Evolutionary conservation across 2,113 vertebrate species (phyloP).

Genomic region (Gnathonemus longibarbis): DNA sequence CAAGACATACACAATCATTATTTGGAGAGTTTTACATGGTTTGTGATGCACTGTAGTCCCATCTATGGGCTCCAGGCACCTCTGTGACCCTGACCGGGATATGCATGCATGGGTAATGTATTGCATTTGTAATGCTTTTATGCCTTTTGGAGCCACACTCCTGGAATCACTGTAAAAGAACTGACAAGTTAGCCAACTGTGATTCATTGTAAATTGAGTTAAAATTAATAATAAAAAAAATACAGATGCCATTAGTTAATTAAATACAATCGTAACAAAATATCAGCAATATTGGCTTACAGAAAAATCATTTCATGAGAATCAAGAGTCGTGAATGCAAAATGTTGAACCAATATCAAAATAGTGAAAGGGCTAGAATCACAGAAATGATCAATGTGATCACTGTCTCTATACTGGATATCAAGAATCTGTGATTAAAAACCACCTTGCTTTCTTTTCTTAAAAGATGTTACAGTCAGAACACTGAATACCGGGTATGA

Average conservation of each 20-base stretch:
- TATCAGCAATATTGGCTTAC: not conserved
- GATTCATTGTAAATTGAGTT: not conserved
- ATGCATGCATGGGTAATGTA: not conserved
- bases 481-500: no score
- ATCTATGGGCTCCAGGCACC: not conserved
- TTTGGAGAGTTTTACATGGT: not conserved
- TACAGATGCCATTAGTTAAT: not conserved
- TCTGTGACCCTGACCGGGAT: not conserved
- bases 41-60: not conserved
- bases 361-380: not conserved
- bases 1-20: not conserved
- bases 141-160: not conserved
- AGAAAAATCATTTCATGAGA: not conserved
- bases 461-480: not conserved
- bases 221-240: not conserved
- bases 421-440: not conserved
- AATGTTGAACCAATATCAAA: not conserved
- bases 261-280: not conserved
- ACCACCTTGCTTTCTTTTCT: not conserved
- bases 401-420: not conserved
- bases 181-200: not conserved
- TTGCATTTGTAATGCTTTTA: not conserved
- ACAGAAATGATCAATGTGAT: not conserved
- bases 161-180: not conserved
- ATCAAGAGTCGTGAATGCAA: not conserved